Conservation (phyloP, 2,888 invertebrate species). For the Sisyra terminalis region DNA sequence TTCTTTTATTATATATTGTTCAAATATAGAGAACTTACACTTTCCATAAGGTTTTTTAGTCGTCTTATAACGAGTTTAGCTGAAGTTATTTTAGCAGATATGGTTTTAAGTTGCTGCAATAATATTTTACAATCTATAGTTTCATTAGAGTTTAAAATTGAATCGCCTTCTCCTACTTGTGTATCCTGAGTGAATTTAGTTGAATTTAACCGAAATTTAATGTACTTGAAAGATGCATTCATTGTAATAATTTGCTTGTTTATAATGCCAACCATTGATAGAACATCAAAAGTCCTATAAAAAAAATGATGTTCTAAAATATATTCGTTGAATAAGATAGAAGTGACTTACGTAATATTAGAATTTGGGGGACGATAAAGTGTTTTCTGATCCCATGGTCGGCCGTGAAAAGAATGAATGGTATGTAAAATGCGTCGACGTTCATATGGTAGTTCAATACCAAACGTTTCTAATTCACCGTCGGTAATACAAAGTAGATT, state of each 20-base stretch:
- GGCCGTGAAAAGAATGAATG: conserved; percentile 38
- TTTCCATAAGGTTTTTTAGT: too few species aligned
- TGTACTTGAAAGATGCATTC: neutral
- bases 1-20: too few species aligned
- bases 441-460: conserved; percentile 41
- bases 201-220: neutral
- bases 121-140: neutral
- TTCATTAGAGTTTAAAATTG: neutral
- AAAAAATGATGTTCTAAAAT: conserved; percentile 2
- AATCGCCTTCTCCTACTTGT: neutral
- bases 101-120: neutral
- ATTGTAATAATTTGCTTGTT: too few species aligned
- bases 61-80: too few species aligned
- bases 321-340: too few species aligned
- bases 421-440: conserved; percentile 35
- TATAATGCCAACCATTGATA: too few species aligned
- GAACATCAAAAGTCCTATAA: conserved; percentile 34
- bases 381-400: conserved; percentile 21
- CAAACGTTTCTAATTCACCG: conserved; percentile 34
- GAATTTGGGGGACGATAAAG: conserved; percentile 14
- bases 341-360: conserved; percentile 34
- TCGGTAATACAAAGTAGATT: conserved; percentile 40
- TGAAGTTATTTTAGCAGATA: neutral
- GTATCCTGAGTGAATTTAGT: neutral
- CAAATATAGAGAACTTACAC: too few species aligned